Evolutionary conservation across 2,113 vertebrate species (phyloP), one percentile per base, ranked within the genome.

Genomic region (Xiphorhynchus elegans): DNA sequence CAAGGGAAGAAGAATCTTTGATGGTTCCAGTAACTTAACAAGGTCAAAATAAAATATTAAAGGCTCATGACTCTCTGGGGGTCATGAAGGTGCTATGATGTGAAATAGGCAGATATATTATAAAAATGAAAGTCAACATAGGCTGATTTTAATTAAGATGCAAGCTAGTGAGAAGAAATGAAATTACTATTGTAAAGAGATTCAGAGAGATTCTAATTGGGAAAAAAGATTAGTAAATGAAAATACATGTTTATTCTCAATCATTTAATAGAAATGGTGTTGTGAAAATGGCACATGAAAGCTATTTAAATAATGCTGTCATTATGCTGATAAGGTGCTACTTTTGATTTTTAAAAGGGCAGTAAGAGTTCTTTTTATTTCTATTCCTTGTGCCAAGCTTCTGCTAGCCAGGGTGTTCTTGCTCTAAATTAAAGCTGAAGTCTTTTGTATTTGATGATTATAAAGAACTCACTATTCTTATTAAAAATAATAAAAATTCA

Each of bases 141-240:
- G 85, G 75, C 90, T 75, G 94, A 96, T 97, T 97, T 93, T 95
- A 97, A 96, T 98, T 96, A 97, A 97, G 96, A 97, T 97, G 92
- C 69, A 91, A 89, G 94, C 50, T 96, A 96, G 73, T 96, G 87
- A 73, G 89, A 87, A 95, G 84, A 94, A 75, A 87, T 77, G 64
- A 95, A 96, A 81, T 96, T 86, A 85, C 46, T 93, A 66, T 90
- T 84, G 72, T 94, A 33, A 73, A 52, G 52, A 81, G 59, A 95
- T 87, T 94, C 72, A 50, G 90, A 92, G 70, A 92, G 88, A 89
- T 89, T 72, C 92, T 96, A 94, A 94, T 72, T 93, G 80, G 74
- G 67, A 63, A 83, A 92, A 91, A 96, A 75, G 72, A 91, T 97
- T 96, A 76, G 64, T 94, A 89, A 95, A 70, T 92, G 60, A 89